These are phyloP conservation scores for Astur gentilis DNA, from an alignment of 2,113 vertebrate genomes.

Conservation along the genomic window DNA sequence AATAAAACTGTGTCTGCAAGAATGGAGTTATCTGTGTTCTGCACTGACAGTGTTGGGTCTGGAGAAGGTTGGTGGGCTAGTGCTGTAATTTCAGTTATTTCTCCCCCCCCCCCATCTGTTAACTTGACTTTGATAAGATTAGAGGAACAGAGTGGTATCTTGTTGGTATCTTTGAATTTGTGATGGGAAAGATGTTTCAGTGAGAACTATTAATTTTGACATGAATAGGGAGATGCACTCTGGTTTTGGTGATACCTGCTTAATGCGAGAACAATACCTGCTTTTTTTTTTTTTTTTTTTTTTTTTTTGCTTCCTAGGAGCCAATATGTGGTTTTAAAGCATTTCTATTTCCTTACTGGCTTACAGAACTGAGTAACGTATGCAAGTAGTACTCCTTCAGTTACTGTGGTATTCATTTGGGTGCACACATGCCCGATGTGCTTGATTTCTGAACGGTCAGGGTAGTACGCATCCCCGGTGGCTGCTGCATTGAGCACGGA, in stretches of 20 bases:
- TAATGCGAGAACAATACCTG: not conserved
- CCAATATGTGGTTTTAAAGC: not conserved
- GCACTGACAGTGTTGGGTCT: not conserved
- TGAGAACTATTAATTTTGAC: not conserved
- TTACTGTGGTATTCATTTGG: not conserved
- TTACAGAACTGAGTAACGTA: not conserved
- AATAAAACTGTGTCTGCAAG: too few relatives aligned
- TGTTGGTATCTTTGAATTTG: not conserved
- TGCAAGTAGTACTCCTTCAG: not conserved
- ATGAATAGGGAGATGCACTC: not conserved
- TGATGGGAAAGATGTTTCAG: not conserved
- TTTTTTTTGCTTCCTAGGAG: not conserved
- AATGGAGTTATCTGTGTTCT: not conserved
- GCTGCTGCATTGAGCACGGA: not conserved
- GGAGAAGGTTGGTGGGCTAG: not conserved
- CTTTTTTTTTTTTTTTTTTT: too few relatives aligned
- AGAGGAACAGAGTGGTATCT: not conserved
- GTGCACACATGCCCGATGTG: rapidly evolving
- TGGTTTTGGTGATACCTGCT: not conserved
- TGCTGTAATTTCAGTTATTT: not conserved
- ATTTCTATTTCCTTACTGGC: not conserved
- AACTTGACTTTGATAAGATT: not conserved
- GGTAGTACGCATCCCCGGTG: too few relatives aligned
- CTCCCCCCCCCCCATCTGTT: not conserved
- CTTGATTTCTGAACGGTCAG: not conserved